A percentile compares a stretch with the other conserved stretches of the same genome.
These are phyloP conservation scores for Pheosia tremula DNA, from an alignment of 2,888 invertebrate genomes.

Conservation along the genomic window DNA sequence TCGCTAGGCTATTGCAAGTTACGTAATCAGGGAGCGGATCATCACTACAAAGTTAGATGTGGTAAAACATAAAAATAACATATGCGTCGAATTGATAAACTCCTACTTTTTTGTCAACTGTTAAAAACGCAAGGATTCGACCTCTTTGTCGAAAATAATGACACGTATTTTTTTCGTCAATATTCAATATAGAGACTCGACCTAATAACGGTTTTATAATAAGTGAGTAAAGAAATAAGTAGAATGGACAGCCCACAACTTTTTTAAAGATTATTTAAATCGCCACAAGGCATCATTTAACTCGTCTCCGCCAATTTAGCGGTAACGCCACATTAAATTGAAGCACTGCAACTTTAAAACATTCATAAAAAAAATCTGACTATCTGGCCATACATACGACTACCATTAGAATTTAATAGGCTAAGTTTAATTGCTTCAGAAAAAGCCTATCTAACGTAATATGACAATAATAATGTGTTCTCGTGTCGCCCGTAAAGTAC, in stretches of 20 bases:
- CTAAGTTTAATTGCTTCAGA: slow-evolving; percentile 19
- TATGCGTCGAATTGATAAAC: no score
- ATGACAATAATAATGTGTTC: slow-evolving; percentile 15
- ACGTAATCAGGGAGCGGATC: no score
- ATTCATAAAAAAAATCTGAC: slow-evolving; percentile 6
- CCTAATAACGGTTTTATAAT: no score
- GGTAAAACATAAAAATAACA: no score
- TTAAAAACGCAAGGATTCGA: no score
- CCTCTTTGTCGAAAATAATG: no score
- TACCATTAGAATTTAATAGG: not conserved
- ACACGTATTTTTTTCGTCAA: no score
- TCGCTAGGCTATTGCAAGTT: no score
- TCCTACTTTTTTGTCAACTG: no score
- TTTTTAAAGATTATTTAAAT: not conserved
- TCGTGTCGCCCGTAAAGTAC: slow-evolving; percentile 5
- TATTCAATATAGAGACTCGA: no score
- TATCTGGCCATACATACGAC: not conserved
- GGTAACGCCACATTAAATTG: slow-evolving; percentile 27
- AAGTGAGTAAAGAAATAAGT: no score
- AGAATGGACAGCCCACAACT: not conserved
- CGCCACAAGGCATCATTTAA: not conserved
- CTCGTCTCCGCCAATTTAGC: slow-evolving; percentile 9
- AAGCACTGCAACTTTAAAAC: slow-evolving; percentile 19
- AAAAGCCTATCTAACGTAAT: slow-evolving; percentile 10
- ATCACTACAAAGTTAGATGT: no score